These are phyloP conservation scores for Candidula unifasciata DNA, from an alignment of 2,888 invertebrate species.

Conservation along the genomic window DNA sequence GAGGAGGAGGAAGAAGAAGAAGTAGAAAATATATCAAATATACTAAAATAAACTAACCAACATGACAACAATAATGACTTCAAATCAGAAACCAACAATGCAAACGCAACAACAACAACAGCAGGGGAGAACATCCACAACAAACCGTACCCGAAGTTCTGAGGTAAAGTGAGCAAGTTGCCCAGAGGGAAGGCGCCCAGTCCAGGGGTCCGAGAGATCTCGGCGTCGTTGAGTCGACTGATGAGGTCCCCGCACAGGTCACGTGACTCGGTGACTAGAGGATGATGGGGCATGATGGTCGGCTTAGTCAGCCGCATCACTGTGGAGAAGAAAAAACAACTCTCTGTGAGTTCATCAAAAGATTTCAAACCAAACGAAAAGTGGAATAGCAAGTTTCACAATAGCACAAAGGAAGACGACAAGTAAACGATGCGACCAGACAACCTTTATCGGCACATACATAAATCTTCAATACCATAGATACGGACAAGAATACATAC, in stretches of 20 bases:
- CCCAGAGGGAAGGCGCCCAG: constrained; percentile 84
- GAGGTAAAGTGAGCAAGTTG: constrained; percentile 93
- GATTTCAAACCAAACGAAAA: no score
- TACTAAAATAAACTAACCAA: no score
- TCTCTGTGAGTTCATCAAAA: no score
- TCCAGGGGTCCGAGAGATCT: constrained; percentile 89
- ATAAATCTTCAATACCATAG: no score
- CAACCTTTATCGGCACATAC: no score
- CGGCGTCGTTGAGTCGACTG: constrained; percentile 87
- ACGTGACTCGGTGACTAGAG: constrained; percentile 86
- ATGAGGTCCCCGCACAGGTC: constrained; percentile 90
- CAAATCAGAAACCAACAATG: not conserved
- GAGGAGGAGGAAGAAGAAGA: no score
- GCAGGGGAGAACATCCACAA: not conserved
- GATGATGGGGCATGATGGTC: constrained; percentile 86
- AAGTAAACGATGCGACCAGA: no score
- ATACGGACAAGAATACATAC: no score
- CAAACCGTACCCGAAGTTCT: constrained; percentile 89
- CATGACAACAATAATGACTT: not conserved
- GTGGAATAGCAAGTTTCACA: no score
- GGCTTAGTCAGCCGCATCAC: constrained; percentile 97
- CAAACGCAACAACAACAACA: not conserved
- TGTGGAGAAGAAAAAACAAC: constrained; percentile 75
- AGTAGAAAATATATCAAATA: no score
- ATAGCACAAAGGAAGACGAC: no score